Evolutionary conservation across 2,797 vertebrate species (phyloP), one percentile per base, ranked within the genome.

Genomic region (Rallus crepitans): DNA sequence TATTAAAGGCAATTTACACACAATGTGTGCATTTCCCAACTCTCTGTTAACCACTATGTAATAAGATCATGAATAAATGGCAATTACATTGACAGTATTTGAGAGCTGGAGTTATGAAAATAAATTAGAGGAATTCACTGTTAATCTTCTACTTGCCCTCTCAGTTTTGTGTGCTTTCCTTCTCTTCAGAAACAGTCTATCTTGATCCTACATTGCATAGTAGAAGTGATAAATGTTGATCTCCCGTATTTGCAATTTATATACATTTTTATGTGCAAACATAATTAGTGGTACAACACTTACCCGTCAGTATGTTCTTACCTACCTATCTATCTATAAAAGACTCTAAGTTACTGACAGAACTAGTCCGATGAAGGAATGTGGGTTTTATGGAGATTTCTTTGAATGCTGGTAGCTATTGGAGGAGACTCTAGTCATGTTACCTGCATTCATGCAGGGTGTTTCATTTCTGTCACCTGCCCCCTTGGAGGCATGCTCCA

Each of bases 1-100:
- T 87, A 90, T 91, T 91, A 89, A 89, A 80, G 50, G 4, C 28
- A 82, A 42, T 89, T 93, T 88, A 15, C 12, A 56, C 31, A 66
- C 35, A 56, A 35, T 20, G 31, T 84, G 82, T 66, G 33, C 33
- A 53, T 90, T 93, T 94, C 45, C 69, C n/a, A 65, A 70, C 45
- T 91, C 82, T 94, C 66, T 68, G 19, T 81, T 92, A 86, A 88
- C 35, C 28, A 59, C 42, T 76, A 16, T 63, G 16, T 84, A 91
- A 89, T 88, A 91, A 91, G 87, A 83, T 82, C 3, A 11, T 64
- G 79, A 66, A 93, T 65, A 82, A 86, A 60, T 79, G 37, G 56
- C 31, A 83, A 92, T 94, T 93, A 57, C 35, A 39, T 82, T 85
- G 82, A 28, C 28, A 71, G 10, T 85, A 31, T 71, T 77, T 85